phyloP scores from a whole-genome alignment of 2,113 vertebrate species.

The Tragelaphus buxtoni region DNA sequence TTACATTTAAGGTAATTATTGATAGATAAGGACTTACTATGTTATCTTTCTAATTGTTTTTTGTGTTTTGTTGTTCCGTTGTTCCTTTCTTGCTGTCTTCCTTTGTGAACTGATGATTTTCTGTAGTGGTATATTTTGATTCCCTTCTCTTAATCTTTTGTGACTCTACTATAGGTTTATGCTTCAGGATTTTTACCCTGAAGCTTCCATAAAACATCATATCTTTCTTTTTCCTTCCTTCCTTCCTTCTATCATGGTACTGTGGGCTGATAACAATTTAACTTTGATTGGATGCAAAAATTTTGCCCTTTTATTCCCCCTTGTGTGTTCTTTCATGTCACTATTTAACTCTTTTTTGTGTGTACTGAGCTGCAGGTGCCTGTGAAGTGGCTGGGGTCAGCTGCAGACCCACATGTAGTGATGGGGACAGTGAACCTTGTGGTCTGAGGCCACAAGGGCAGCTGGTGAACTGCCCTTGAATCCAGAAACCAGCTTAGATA shows the following conservation, averaged over 20 bases:
- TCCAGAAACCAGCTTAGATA: background rate
- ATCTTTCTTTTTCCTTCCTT: background rate
- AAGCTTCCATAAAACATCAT: background rate
- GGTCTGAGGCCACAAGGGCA: background rate
- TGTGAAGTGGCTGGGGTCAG: background rate
- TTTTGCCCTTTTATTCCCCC: background rate
- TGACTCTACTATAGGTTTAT: background rate
- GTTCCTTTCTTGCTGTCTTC: background rate
- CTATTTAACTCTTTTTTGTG: background rate
- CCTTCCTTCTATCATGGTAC: background rate
- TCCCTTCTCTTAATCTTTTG: background rate
- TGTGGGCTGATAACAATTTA: background rate
- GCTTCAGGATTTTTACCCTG: background rate
- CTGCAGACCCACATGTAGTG: background rate
- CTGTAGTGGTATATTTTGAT: background rate
- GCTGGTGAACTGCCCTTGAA: background rate
- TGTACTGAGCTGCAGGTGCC: background rate
- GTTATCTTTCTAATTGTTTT: background rate
- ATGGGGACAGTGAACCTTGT: background rate
- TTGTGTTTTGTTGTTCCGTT: background rate
- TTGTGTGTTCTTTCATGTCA: background rate
- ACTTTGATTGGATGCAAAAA: background rate
- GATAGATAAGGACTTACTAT: background rate
- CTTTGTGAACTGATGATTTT: background rate
- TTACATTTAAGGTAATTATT: background rate